Percentiles rank a stretch among this genome's conserved stretches.
phyloP scores from a whole-genome alignment of 2,797 vertebrate species.

The Cyprinella venusta region DNA sequence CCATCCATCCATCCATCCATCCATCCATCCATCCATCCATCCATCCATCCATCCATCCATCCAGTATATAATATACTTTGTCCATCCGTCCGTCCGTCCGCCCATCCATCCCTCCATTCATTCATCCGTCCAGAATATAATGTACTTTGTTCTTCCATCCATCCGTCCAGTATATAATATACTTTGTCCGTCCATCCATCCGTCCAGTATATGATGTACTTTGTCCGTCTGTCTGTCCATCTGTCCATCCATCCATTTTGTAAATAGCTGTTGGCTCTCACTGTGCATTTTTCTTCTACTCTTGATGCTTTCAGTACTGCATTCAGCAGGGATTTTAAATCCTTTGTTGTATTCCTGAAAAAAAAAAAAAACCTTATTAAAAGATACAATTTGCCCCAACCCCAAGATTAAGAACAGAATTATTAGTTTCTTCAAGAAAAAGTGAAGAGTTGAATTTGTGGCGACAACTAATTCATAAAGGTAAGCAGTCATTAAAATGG shows the following conservation, averaged over 20 bases:
- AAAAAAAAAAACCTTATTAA: constrained; percentile 22
- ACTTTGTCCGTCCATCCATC: too few relatives aligned
- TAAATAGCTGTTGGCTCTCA: background rate
- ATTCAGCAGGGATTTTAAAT: constrained; percentile 21
- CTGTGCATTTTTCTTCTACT: background rate
- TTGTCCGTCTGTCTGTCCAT: too few relatives aligned
- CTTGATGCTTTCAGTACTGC: background rate
- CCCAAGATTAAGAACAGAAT: constrained; percentile 55
- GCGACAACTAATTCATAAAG: constrained; percentile 67
- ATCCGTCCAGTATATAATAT: too few relatives aligned
- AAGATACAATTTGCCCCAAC: constrained; percentile 38
- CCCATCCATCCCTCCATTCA: too few relatives aligned
- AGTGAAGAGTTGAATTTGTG: constrained; percentile 53
- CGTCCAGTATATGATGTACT: too few relatives aligned
- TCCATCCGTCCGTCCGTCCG: too few relatives aligned
- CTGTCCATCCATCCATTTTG: background rate
- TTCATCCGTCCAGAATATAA: too few relatives aligned
- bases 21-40: too few relatives aligned
- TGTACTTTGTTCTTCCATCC: too few relatives aligned
- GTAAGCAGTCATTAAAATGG: constrained; percentile 71
- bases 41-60: too few relatives aligned
- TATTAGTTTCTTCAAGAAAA: constrained; percentile 56
- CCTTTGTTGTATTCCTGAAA: constrained; percentile 31
- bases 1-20: too few relatives aligned
- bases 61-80: too few relatives aligned